Conservation (phyloP, 2,888 invertebrate species). For the Dolichopus griseipennis region DNA sequence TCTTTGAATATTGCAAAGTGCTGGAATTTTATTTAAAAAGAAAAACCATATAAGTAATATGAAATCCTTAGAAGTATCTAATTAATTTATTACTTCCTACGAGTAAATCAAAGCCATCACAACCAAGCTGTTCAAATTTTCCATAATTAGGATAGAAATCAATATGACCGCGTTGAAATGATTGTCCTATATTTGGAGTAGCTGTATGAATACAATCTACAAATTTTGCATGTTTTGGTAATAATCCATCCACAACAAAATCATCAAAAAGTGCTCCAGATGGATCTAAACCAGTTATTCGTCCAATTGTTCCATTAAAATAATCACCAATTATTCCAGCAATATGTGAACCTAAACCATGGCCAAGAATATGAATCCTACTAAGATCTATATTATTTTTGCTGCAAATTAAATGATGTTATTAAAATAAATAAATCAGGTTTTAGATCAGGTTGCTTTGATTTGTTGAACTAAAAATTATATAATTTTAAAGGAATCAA, state of each 20-base stretch:
- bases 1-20: slow-evolving; percentile 39
- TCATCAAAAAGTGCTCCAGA: slow-evolving; percentile 38
- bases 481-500: no score
- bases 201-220: slow-evolving; percentile 43
- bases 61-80: not conserved
- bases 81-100: slow-evolving; percentile 26
- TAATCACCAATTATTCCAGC: slow-evolving; percentile 35
- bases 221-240: slow-evolving; percentile 32
- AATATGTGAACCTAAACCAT: slow-evolving; percentile 40
- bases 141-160: slow-evolving; percentile 43
- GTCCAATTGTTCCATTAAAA: slow-evolving; percentile 36
- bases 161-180: slow-evolving; percentile 33
- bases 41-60: not conserved
- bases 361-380: slow-evolving; percentile 37
- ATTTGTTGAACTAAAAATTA: no score
- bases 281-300: slow-evolving; percentile 39
- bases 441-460: no score
- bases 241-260: slow-evolving; percentile 32
- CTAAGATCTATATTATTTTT: slow-evolving; percentile 24
- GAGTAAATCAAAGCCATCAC: slow-evolving; percentile 30
- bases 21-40: slow-evolving; percentile 16
- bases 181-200: slow-evolving; percentile 36
- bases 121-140: slow-evolving; percentile 36
- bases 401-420: slow-evolving; percentile 17
- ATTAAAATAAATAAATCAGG: no score